These are phyloP conservation scores for Cylindroiulus punctatus DNA, from an alignment of 2,888 invertebrate species.

Conservation along the genomic window DNA sequence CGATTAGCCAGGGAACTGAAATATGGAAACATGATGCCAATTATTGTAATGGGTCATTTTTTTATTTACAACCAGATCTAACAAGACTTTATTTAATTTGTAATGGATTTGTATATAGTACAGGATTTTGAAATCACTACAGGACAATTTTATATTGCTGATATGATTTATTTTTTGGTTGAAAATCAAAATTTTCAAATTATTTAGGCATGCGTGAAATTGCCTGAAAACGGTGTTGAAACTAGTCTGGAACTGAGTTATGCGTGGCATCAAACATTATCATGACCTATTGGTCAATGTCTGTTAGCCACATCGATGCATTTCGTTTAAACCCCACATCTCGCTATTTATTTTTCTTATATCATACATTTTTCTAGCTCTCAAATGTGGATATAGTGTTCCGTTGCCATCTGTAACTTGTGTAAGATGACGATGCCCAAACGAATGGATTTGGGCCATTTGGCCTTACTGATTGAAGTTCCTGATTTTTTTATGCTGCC, in stretches of 20 bases:
- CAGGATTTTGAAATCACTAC: no score
- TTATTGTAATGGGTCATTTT: no score
- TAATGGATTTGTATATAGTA: no score
- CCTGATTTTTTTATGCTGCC: not conserved
- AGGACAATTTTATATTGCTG: no score
- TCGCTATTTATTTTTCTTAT: not conserved
- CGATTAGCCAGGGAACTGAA: no score
- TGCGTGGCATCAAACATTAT: not conserved
- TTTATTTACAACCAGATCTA: no score
- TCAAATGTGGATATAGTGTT: not conserved
- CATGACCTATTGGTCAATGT: not conserved
- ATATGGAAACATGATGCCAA: no score
- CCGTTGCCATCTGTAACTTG: not conserved
- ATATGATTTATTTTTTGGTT: no score
- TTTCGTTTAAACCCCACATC: not conserved
- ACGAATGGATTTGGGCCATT: constrained; percentile 2
- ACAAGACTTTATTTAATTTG: no score
- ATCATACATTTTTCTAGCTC: not conserved
- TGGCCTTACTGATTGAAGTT: not conserved
- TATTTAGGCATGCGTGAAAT: not conserved
- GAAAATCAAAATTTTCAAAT: not conserved
- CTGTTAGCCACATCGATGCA: not conserved
- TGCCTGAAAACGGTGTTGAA: not conserved
- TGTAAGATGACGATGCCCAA: not conserved
- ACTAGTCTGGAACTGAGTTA: not conserved